Evolutionary conservation across 2,797 vertebrate species (phyloP).

Genomic region (Micromesistius poutassou): DNA sequence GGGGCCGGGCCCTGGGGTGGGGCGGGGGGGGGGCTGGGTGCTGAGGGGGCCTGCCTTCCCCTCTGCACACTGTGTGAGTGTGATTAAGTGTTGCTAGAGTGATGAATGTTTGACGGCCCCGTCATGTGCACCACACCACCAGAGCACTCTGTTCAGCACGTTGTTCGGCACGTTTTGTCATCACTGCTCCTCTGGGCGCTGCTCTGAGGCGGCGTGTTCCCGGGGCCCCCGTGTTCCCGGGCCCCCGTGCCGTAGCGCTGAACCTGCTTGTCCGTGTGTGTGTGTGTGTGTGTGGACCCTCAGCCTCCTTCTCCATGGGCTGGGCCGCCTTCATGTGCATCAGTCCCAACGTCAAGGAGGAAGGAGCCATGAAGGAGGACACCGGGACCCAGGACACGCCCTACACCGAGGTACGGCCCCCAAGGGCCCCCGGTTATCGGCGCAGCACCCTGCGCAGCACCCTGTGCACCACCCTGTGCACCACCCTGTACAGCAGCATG

Average conservation of each 20-base stretch:
- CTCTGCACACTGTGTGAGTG: neutral
- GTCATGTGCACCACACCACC: neutral
- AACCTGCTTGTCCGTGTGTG: neutral
- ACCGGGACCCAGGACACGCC: slow-evolving; percentile 95
- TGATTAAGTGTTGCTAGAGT: neutral
- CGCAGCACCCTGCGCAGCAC: no score
- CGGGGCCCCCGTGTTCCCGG: no score
- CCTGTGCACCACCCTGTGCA: no score
- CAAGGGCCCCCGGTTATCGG: no score
- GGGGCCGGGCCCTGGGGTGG: no score
- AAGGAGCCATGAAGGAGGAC: slow-evolving; percentile 98
- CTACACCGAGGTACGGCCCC: slow-evolving; percentile 86
- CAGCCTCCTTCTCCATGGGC: slow-evolving; percentile 95
- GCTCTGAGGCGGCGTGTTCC: neutral
- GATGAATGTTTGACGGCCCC: slow-evolving; percentile 1
- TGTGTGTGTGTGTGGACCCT: slow-evolving; percentile 34
- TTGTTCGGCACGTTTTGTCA: no score
- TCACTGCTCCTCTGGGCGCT: neutral
- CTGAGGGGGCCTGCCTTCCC: neutral
- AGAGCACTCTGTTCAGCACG: neutral
- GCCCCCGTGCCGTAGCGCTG: no score
- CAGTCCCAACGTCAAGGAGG: slow-evolving; percentile 95
- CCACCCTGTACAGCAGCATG: no score
- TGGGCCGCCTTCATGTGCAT: slow-evolving; percentile 96
- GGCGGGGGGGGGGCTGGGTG: neutral